Percentiles rank a stretch among this genome's conserved stretches.
These are phyloP conservation scores for Adela reaumurella DNA, from an alignment of 2,888 invertebrate genomes.

Conservation along the genomic window DNA sequence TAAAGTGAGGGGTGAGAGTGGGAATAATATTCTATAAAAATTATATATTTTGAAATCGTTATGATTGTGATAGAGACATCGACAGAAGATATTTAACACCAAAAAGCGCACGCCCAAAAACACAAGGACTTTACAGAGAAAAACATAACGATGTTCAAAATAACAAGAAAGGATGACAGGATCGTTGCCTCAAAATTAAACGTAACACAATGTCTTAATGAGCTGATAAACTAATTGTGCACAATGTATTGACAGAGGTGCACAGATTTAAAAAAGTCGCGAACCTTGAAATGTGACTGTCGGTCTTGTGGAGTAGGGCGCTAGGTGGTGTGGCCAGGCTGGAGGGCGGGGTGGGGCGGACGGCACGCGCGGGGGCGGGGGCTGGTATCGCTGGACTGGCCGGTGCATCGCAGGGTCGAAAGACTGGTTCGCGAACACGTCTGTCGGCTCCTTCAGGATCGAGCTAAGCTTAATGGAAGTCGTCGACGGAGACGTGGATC, in stretches of 20 bases:
- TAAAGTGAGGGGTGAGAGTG: conserved; percentile 26
- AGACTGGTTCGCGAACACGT: conserved; percentile 61
- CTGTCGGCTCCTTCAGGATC: conserved; percentile 37
- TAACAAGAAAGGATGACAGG: conserved; percentile 5
- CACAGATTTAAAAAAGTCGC: conserved; percentile 18
- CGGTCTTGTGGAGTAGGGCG: conserved; percentile 54
- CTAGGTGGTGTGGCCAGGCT: conserved; percentile 40
- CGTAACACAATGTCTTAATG: neutral
- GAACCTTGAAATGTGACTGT: conserved; percentile 75
- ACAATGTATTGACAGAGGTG: neutral
- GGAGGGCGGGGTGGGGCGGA: conserved; percentile 38
- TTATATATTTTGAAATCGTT: conserved; percentile 17
- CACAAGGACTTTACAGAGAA: conserved; percentile 14
- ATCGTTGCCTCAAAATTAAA: conserved; percentile 3
- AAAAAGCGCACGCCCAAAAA: conserved; percentile 16
- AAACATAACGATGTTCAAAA: conserved; percentile 8
- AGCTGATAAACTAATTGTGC: neutral
- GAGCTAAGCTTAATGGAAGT: conserved; percentile 46
- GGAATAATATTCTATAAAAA: conserved; percentile 13
- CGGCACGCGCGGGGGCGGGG: conserved; percentile 56
- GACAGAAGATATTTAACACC: conserved; percentile 7
- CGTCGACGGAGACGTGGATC: conserved; percentile 29
- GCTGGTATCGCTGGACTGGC: conserved; percentile 74
- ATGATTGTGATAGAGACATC: conserved; percentile 6
- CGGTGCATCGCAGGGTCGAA: conserved; percentile 74